A percentile compares a stretch with the other conserved stretches of the same genome.
Conservation (phyloP, 2,888 invertebrate species). For the Acleris holmiana region DNA sequence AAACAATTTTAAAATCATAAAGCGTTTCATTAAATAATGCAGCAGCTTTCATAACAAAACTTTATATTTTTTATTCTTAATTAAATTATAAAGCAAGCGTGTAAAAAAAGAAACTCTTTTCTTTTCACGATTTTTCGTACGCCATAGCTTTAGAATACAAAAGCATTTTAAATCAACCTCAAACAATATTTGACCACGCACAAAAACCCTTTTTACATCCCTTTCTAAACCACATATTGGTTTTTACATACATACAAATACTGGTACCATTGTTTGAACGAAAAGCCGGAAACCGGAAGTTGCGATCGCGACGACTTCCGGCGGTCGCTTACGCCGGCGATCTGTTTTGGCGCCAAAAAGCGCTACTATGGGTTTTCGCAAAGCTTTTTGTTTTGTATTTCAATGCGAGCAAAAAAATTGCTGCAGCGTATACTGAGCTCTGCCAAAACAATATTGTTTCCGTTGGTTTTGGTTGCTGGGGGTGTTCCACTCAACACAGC, state of each 20-base stretch:
- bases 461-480: too few relatives aligned
- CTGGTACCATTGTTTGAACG: constrained; percentile 38
- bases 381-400: not conserved
- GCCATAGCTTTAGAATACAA: too few relatives aligned
- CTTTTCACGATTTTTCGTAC: too few relatives aligned
- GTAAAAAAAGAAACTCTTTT: too few relatives aligned
- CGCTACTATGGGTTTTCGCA: constrained; percentile 14
- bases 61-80: too few relatives aligned
- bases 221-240: not conserved
- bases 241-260: constrained; percentile 9
- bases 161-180: not conserved
- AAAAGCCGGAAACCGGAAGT: constrained; percentile 47
- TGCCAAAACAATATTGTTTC: too few relatives aligned
- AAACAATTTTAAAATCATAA: too few relatives aligned
- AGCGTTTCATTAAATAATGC: too few relatives aligned
- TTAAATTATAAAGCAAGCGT: too few relatives aligned
- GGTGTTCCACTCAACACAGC: too few relatives aligned
- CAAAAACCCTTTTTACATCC: not conserved
- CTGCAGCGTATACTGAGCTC: too few relatives aligned
- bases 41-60: too few relatives aligned
- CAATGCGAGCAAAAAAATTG: not conserved
- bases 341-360: constrained; percentile 39
- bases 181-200: not conserved
- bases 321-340: constrained; percentile 39
- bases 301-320: constrained; percentile 44